Evolutionary conservation across 1,140 invertebrate genomes (phyloP), one percentile per base, ranked within the genome.

Genomic region (Spodoptera frugiperda): DNA sequence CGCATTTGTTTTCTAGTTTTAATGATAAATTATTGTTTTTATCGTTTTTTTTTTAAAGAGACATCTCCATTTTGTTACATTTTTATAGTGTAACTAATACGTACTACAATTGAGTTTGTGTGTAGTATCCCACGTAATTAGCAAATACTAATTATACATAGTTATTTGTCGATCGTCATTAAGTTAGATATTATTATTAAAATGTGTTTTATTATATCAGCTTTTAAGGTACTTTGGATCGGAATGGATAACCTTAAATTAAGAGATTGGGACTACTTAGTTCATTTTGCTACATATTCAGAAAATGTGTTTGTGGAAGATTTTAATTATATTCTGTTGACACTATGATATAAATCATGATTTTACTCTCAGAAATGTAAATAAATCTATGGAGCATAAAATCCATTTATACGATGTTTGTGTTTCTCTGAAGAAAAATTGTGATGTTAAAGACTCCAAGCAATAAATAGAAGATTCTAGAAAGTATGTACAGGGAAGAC

Each of bases 161-260:
- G 39, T 72, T 72, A 72, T 72, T 72, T 72, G 70, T 72, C 70
- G 39, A 48, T 72, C 54, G 70, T 72, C 70, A 72, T 63, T 72
- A 72, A 21, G 39, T 48, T 59, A 72, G 9, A 57, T 12, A 25
- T 54, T 48, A 55, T 19, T 71, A 39, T 71, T 44, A 54, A 11
- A 54, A 71, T 55, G 39, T 46, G 59, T 19, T 19, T 63, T 25
- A 46, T 63, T 25, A 46, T 63, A 46, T 63, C 59, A 44, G 59
- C 3, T n/a, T 49, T 51, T 67, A n/a, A 49, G 17, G 46, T 19
- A 49, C 5, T 25, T 67, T 30, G 46, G 63, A 67, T 67, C 63
- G 63, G 63, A 67, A 67, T 67, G 44, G 63, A 51, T 46, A 44
- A 63, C 59, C 59, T 63, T 63, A 63, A 63, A 63, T 63, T 63